Conservation (phyloP, 2,113 vertebrate genomes). For the Gobiocypris rarus region DNA sequence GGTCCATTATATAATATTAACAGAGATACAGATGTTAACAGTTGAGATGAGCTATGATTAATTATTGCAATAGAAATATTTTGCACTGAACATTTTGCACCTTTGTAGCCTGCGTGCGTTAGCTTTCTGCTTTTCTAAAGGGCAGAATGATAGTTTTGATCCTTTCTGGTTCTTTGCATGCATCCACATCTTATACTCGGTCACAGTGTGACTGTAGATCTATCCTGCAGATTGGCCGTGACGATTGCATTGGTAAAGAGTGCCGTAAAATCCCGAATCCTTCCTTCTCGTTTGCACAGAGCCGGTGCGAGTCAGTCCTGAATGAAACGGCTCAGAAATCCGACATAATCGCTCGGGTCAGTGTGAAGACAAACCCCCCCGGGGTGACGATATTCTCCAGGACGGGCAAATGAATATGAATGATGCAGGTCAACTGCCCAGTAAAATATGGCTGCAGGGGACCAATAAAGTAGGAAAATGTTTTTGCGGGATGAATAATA, state of each 20-base stretch:
- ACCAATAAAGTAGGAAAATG: slow-evolving; percentile 49
- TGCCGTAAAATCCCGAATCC: background rate
- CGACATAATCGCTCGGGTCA: slow-evolving; percentile 22
- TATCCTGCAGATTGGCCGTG: background rate
- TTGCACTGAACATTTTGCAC: too few species aligned
- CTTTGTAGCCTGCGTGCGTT: too few species aligned
- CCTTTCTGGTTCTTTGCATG: background rate
- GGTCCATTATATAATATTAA: too few species aligned
- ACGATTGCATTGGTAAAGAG: slow-evolving; percentile 13
- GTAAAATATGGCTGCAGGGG: slow-evolving; percentile 49
- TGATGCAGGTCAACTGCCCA: slow-evolving; percentile 50
- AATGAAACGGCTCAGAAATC: slow-evolving; percentile 27
- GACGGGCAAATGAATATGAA: slow-evolving; percentile 56
- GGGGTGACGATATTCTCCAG: slow-evolving; percentile 28
- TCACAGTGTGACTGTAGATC: background rate
- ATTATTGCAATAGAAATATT: too few species aligned
- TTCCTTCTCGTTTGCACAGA: background rate
- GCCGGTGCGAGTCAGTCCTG: slow-evolving; percentile 1
- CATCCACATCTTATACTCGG: background rate
- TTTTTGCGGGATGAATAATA: slow-evolving; percentile 49
- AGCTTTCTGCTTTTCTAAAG: too few species aligned
- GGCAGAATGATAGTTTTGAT: background rate
- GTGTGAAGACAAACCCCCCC: slow-evolving; percentile 24
- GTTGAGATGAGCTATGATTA: too few species aligned
- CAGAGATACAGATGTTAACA: too few species aligned